Evolutionary conservation across 2,113 vertebrate species (phyloP), one percentile per base, ranked within the genome.

Genomic region (Copsychus sechellarum): DNA sequence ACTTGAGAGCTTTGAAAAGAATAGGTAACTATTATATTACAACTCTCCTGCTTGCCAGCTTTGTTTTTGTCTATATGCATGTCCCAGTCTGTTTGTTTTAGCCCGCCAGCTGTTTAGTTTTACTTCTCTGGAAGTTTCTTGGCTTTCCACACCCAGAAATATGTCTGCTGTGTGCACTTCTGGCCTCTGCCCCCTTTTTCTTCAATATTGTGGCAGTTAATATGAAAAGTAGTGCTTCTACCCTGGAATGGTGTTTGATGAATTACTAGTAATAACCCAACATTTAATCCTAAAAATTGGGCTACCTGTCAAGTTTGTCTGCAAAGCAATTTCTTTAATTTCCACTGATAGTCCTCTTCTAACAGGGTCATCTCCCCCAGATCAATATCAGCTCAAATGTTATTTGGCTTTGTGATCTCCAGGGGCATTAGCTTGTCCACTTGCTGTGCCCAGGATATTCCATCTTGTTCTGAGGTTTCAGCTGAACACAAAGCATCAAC

Each of bases 311-410:
- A 92, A 76, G 77, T 65, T 81, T 2, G 19, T 78, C 95, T 76
- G 89, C 87, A 91, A 87, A 92, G 77, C 73, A 95, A 95, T 96
- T 91, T 83, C 80, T 93, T 86, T 91, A 94, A 95, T 93, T 96
- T 92, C 73, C 70, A 85, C 61, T 57, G 77, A 61, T 91, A 94
- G 65, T 84, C 61, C 31, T 85, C 60, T 72, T 78, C 89, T 74
- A 91, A 81, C 81, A 82, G 61, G 91, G 89, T 91, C 91, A 85
- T 66, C 65, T 92, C n/a, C 29, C 40, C 38, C 31, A 60, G 69
- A 91, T 96, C 94, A 91, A 66, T 97, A 94, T n/a, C 70, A 65
- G n/a, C 84, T 76, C 48, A 93, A 91, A 93, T 92, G 86, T 73
- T 86, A 95, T 94, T 93, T 78, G 69, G 40, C 83, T 92, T 81